A percentile compares a stretch with the other conserved stretches of the same genome.
Evolutionary conservation across 2,113 vertebrate species (phyloP).

Genomic region (Austrofundulus limnaeus): DNA sequence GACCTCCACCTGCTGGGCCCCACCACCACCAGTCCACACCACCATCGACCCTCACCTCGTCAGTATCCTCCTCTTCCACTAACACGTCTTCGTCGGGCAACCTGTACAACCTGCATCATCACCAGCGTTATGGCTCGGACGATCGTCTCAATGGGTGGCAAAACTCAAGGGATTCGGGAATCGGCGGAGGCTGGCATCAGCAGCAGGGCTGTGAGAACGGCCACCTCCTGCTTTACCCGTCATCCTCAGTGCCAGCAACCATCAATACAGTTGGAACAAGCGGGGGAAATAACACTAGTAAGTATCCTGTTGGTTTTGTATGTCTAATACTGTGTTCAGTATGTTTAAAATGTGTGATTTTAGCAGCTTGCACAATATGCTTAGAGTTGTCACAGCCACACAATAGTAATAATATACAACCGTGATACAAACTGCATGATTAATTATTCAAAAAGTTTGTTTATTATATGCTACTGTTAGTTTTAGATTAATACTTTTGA

Average conservation of each 20-base stretch:
- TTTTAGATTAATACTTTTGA: too few species aligned
- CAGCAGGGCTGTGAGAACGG: slow-evolving; percentile 94
- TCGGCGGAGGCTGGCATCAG: slow-evolving; percentile 79
- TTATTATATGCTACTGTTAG: too few species aligned
- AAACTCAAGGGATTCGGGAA: slow-evolving; percentile 90
- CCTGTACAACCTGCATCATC: slow-evolving; percentile 86
- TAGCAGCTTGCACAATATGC: neutral
- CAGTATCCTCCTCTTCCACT: slow-evolving; percentile 67
- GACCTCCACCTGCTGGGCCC: slow-evolving; percentile 82
- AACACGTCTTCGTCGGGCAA: slow-evolving; percentile 72
- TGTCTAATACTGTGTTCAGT: neutral
- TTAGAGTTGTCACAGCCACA: too few species aligned
- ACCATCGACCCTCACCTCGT: slow-evolving; percentile 67
- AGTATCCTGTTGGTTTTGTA: slow-evolving; percentile 73
- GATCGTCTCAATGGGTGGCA: slow-evolving; percentile 98
- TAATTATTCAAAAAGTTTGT: too few species aligned
- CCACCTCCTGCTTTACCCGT: slow-evolving; percentile 92
- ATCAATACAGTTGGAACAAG: slow-evolving; percentile 96
- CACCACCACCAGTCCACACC: slow-evolving; percentile 70
- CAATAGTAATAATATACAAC: too few species aligned
- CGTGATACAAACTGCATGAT: too few species aligned
- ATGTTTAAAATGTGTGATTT: neutral
- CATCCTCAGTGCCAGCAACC: slow-evolving; percentile 92
- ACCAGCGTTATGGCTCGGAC: slow-evolving; percentile 97
- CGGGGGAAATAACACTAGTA: slow-evolving; percentile 85